Conservation (phyloP, 1,140 invertebrate species). For the Sipha flava region DNA sequence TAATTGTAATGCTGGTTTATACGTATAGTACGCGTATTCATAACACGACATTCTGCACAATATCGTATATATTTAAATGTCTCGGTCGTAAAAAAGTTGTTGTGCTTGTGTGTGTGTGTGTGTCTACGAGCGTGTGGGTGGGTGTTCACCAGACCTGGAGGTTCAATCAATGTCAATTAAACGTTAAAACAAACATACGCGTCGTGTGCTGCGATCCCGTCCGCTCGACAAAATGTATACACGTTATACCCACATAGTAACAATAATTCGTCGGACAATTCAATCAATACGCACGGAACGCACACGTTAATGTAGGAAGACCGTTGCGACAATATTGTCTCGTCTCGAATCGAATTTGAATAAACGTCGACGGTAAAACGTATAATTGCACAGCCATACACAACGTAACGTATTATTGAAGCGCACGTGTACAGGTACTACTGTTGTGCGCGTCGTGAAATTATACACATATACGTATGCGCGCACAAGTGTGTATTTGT, state of each 20-base stretch:
- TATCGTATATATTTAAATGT: background rate
- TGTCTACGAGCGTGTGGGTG: too few relatives aligned
- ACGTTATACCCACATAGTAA: too few relatives aligned
- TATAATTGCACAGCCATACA: too few relatives aligned
- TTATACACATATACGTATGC: too few relatives aligned
- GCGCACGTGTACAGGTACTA: too few relatives aligned
- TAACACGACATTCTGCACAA: background rate
- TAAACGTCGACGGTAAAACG: background rate
- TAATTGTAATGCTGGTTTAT: too few relatives aligned
- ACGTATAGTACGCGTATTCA: background rate
- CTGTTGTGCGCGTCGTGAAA: too few relatives aligned
- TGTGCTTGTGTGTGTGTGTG: background rate
- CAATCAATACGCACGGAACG: too few relatives aligned
- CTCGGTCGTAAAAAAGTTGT: background rate
- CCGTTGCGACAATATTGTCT: background rate
- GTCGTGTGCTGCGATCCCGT: too few relatives aligned
- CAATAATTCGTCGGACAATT: background rate
- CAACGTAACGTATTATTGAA: too few relatives aligned
- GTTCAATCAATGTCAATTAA: conserved; percentile 11
- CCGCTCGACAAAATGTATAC: too few relatives aligned
- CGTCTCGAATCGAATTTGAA: background rate
- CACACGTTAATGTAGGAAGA: background rate
- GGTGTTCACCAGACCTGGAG: background rate
- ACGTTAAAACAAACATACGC: background rate
- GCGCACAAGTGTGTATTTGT: too few relatives aligned